phyloP scores from a whole-genome alignment of 2,888 invertebrate species.

The Drosophila tripunctata region DNA sequence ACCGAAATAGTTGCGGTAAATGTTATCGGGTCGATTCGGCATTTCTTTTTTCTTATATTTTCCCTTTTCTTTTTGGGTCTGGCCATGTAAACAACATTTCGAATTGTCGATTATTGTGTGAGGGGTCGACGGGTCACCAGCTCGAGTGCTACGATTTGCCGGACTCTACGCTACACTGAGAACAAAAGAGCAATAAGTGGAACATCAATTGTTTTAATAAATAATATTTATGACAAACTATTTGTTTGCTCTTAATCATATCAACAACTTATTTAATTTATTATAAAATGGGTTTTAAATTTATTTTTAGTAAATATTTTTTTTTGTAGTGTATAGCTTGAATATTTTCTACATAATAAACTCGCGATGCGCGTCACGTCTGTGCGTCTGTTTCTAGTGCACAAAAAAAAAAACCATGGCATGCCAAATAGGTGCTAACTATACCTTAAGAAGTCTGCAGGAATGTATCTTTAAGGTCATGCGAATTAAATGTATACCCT shows the following conservation, averaged over 20 bases:
- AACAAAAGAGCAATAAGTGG: not conserved
- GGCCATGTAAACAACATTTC: slow-evolving; percentile 45
- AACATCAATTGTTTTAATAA: too few relatives aligned
- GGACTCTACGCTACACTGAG: not conserved
- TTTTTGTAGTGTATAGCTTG: not conserved
- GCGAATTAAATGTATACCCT: not conserved
- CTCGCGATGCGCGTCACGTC: slow-evolving; percentile 2
- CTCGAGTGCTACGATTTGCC: not conserved
- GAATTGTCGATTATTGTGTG: slow-evolving; percentile 27
- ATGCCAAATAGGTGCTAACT: slow-evolving; percentile 11
- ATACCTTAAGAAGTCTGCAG: not conserved
- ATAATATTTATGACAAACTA: too few relatives aligned
- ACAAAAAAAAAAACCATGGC: not conserved
- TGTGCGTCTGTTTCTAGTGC: not conserved
- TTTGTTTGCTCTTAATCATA: not conserved
- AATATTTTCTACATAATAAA: not conserved
- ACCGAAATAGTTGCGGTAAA: slow-evolving; percentile 35
- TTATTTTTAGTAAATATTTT: not conserved
- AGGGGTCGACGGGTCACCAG: not conserved
- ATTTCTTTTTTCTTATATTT: not conserved
- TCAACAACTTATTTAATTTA: not conserved
- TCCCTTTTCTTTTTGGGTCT: slow-evolving; percentile 2
- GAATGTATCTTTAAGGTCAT: not conserved
- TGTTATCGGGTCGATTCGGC: slow-evolving; percentile 34
- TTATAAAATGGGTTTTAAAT: not conserved